Base-by-base conservation (phyloP, 23 tunicate species). In the Trididemnum clinides region DNA sequence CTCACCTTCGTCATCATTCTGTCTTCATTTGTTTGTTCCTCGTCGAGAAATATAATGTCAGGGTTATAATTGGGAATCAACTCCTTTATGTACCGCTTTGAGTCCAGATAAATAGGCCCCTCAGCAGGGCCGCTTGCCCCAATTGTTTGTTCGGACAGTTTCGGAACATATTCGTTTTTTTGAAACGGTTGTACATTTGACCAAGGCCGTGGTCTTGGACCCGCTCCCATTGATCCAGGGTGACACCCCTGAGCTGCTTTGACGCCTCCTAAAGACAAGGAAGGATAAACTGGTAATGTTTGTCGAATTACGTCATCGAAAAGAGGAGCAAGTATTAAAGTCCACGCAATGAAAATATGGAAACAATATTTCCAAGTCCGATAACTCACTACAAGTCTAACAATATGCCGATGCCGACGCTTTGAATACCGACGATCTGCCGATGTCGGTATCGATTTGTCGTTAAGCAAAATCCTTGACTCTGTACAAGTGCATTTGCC, bases 41-140 rank as follows among this genome's bases (percentile, higher is more conserved):
- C 90, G 64, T 87, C 88, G 30, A 39, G 50, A 74, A 90, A 90
- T 19, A 75, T 85, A 31, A 90, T 90, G 51, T 78, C 65, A 7
- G 95, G 64, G 51, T 90, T 90, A 39, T 34, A 90, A 37, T 90
- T 90, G 39, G 81, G 51, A 7, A 35, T 30, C 39, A 90, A 38
- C 34, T 90, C 86, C 2, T 79, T 54, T 22, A 49, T 78, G 73
- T 72, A 51, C 30, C 65, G 20, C 26, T 36, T 23, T 23, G 80
- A 36, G 33, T 73, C 80, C 7, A 54, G 80, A 38, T 36, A 39
- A 26, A 78, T 78, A 6, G 83, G 44, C 10, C 83, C 83, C 37
- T 84, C 88, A 27, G 89, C 71, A 27, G 95, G 95, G 29, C 95
- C 95, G 39, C 95, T 90, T 23, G 95, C 95, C 18, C 95, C 95